Base-by-base conservation (phyloP, 2,888 invertebrate genomes). In the Dendrolimus houi region DNA sequence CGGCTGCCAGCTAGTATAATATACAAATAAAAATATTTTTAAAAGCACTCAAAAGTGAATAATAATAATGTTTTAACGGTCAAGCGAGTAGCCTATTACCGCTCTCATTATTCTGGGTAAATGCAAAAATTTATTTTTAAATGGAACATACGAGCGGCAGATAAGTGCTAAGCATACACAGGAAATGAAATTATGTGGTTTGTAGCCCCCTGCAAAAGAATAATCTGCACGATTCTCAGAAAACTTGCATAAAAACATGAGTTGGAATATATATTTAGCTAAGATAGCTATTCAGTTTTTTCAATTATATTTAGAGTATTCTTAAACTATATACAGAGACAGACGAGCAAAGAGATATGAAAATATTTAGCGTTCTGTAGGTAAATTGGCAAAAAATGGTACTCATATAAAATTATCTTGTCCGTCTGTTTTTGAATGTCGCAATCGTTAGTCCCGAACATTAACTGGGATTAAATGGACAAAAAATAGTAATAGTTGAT, bases 61-160 rank as follows among this genome's bases (percentile, higher is more conserved):
- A 29, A 29, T 29, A 29, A 29, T 9, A 55, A 52, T 47, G 12
- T 42, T 54, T 10, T 8, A 29, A 2, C 55, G 52, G 55, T 52
- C 47, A 55, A 52, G 52, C 14, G 52, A 55, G 52, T 41, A 55
- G 52, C 42, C 52, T 55, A 41, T 29, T 60, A 55, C 41, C 53
- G 17, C 55, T 54, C 67, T 67, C 54, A 66, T 70, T 64, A 67
- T 57, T 57, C 59, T 57, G 60, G 64, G 66, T 67, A 70, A 70
- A 69, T 71, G 67, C 56, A 68, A 70, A 69, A 70, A 69, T 68
- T 65, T 65, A 59, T 65, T 67, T 71, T 66, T 66, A 67, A 72
- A 69, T 62, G 61, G 59, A 71, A 69, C 59, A 64, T 64, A 67
- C 62, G 52, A 54, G 58, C 55, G 62, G 58, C 58, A 59, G 61